phyloP scores from a whole-genome alignment of 92 coral and sea anemone species.

The Plumapathes pennacea region DNA sequence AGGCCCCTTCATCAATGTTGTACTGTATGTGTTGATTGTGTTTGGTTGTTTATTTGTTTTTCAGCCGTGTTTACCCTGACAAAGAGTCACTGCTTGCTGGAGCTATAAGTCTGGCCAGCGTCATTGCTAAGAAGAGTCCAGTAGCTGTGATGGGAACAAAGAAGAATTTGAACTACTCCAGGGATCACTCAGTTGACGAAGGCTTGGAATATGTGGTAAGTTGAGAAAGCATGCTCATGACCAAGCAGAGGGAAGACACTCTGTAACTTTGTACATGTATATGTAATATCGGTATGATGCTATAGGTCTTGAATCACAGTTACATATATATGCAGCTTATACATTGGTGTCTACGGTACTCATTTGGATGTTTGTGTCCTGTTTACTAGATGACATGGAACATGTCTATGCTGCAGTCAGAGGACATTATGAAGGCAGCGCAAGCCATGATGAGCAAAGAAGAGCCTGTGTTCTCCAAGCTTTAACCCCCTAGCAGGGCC shows the following conservation, averaged over 20 bases:
- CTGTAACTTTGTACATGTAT: not conserved
- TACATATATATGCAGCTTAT: too few relatives aligned
- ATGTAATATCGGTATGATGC: not conserved
- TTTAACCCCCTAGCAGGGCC: too few relatives aligned
- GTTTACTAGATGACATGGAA: slow-evolving; percentile 86
- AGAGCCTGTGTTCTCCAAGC: slow-evolving; percentile 82
- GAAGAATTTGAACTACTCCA: slow-evolving; percentile 88
- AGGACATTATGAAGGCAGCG: slow-evolving; percentile 86
- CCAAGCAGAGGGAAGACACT: too few relatives aligned
- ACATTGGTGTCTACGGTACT: too few relatives aligned
- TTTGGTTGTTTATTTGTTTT: not conserved
- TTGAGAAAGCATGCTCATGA: not conserved
- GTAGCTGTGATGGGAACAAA: slow-evolving; percentile 89
- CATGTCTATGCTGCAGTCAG: slow-evolving; percentile 96
- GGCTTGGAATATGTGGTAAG: slow-evolving; percentile 87
- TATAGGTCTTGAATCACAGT: not conserved
- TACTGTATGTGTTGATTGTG: too few relatives aligned
- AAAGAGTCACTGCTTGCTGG: slow-evolving; percentile 61
- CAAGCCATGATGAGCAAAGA: slow-evolving; percentile 93
- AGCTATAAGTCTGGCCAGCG: slow-evolving; percentile 73
- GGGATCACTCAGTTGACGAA: slow-evolving; percentile 82
- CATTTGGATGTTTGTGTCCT: not conserved
- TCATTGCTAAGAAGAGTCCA: slow-evolving; percentile 92
- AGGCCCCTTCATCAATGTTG: too few relatives aligned
- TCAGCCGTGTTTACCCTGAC: slow-evolving; percentile 77